Percentiles rank a stretch among this genome's conserved stretches.
These are phyloP conservation scores for Zaprionus africanus DNA, from an alignment of 1,140 invertebrate species.

Conservation along the genomic window DNA sequence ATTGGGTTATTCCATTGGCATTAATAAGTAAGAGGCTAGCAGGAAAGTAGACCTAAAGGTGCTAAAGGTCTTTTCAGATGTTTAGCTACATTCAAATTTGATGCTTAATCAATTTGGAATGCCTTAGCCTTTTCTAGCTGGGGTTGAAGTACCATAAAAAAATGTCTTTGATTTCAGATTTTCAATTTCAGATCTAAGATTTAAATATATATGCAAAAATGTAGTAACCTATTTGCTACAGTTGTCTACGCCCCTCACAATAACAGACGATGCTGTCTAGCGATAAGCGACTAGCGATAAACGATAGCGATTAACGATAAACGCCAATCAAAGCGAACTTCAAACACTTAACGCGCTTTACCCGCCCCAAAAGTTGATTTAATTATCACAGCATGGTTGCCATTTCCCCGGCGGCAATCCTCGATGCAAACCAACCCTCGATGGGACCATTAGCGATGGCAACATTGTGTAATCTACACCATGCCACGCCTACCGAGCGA, in stretches of 20 bases:
- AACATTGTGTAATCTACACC: slow-evolving; percentile 72
- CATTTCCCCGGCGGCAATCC: slow-evolving; percentile 26
- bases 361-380: slow-evolving; percentile 70
- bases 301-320: slow-evolving; percentile 47
- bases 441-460: slow-evolving; percentile 59
- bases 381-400: slow-evolving; percentile 80
- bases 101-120: too few relatives aligned
- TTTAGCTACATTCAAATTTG: too few relatives aligned
- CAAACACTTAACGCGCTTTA: slow-evolving; percentile 59
- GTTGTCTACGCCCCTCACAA: slow-evolving; percentile 29
- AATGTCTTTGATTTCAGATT: background rate
- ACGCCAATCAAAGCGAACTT: slow-evolving; percentile 68
- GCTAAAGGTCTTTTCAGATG: background rate
- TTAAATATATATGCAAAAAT: slow-evolving; percentile 70
- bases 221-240: background rate
- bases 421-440: slow-evolving; percentile 12
- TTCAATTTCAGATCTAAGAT: slow-evolving; percentile 48
- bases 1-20: background rate
- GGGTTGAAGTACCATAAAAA: too few relatives aligned
- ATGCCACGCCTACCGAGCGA: slow-evolving; percentile 61
- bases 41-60: background rate
- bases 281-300: slow-evolving; percentile 46
- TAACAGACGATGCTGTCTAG: slow-evolving; percentile 17
- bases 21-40: too few relatives aligned
- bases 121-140: too few relatives aligned